These are phyloP conservation scores for Sardina pilchardus DNA, from an alignment of 2,113 vertebrate species.

Conservation along the genomic window DNA sequence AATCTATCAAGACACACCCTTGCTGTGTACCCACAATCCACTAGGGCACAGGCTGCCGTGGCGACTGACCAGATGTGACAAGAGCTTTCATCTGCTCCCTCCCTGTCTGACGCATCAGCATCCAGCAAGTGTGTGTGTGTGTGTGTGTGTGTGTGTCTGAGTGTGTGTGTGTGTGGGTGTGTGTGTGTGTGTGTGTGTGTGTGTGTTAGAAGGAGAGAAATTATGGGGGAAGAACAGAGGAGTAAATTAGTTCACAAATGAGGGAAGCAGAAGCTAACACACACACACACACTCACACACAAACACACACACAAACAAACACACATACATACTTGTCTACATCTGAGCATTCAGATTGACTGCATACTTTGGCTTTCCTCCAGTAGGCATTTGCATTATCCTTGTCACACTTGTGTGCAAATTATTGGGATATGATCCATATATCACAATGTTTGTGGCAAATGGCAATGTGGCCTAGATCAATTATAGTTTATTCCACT, in stretches of 20 bases:
- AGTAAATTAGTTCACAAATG: neutral
- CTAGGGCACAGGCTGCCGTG: neutral
- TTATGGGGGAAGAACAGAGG: neutral
- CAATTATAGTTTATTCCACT: no score
- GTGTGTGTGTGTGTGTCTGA: neutral
- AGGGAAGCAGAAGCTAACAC: neutral
- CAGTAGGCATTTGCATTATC: no score
- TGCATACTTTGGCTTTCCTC: no score
- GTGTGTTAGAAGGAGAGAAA: neutral
- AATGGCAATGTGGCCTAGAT: no score
- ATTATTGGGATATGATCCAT: no score
- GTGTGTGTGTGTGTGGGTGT: neutral
- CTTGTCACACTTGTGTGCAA: no score
- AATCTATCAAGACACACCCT: neutral
- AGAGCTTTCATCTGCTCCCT: neutral
- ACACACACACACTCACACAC: neutral
- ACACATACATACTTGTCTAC: no score
- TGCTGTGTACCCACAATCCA: neutral
- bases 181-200: neutral
- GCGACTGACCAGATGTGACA: neutral
- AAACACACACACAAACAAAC: neutral
- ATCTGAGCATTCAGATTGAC: no score
- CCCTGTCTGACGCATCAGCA: neutral
- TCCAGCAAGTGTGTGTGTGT: neutral
- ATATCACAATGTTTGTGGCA: no score